A percentile compares a stretch with the other conserved stretches of the same genome.
Evolutionary conservation across 1,140 invertebrate species (phyloP).

Genomic region (Drosophila athabasca): DNA sequence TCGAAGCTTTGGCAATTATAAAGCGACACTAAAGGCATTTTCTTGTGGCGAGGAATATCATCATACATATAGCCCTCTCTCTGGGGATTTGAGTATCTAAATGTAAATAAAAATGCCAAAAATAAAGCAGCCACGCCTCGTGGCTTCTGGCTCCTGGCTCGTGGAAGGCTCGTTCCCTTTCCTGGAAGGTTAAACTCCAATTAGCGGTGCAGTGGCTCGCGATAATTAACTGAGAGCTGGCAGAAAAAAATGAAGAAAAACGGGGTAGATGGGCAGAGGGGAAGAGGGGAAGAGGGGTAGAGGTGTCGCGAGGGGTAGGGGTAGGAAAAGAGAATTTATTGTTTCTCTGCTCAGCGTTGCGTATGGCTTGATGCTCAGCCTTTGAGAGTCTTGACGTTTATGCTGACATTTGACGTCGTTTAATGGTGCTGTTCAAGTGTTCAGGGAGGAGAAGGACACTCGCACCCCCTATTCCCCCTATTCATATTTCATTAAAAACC

Average conservation of each 20-base stretch:
- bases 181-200: constrained; percentile 54
- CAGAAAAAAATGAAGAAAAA: constrained; percentile 2
- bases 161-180: not conserved
- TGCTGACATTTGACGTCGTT: constrained; percentile 31
- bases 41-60: constrained; percentile 8
- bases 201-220: constrained; percentile 65
- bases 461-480: constrained; percentile 5
- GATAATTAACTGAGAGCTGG: constrained; percentile 65
- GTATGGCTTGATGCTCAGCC: constrained; percentile 67
- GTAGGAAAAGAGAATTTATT: constrained; percentile 31
- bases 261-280: too few relatives aligned
- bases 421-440: not conserved
- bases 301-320: constrained; percentile 5
- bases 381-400: constrained; percentile 24
- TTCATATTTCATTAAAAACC: constrained; percentile 56
- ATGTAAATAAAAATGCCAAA: constrained; percentile 41
- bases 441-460: too few relatives aligned
- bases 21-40: constrained; percentile 38
- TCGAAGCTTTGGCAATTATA: constrained; percentile 46
- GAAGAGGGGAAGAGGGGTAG: too few relatives aligned
- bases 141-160: not conserved
- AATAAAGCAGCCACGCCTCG: constrained; percentile 6
- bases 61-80: constrained; percentile 4
- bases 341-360: constrained; percentile 61
- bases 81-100: constrained; percentile 18